Base-by-base conservation (phyloP, 1,140 invertebrate species). In the Anadara kagoshimensis region DNA sequence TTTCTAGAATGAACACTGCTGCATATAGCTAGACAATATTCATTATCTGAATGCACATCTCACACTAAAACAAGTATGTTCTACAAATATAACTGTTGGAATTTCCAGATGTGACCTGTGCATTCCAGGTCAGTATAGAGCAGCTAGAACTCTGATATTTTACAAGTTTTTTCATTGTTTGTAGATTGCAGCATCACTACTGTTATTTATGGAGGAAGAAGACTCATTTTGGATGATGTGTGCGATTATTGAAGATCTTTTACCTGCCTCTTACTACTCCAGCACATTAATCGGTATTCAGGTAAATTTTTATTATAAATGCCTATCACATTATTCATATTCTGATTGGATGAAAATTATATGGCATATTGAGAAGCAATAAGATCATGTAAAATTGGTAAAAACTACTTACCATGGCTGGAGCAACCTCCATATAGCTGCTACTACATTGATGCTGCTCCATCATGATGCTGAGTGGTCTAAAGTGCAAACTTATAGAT, bases 191-290 rank as follows among this genome's bases (percentile, higher is more conserved):
- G 97, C 97, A n/a, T 97, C 95, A 57, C 90, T 99, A 29, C 90
- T 99, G 69, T 91, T 99, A 0, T 93, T 99, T 62, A 92, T 99
- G 90, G 97, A 99, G 90, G 98, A 99, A 91, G 98, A 99, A 91
- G 97, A 99, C 91, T 93, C 96, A 61, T 99, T 99, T 91, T 99
- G 98, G 98, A 94, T 98, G 90, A 96, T 99, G 95, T 95, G 95
- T 81, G 95, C 96, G 16, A 97, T 99, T 83, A 96, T 99, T 12
- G 98, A 99, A 92, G 97, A 99, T 90, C 91, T 99, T 20, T 91
- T 99, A 69, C 98, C 98, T 65, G 96, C 97, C 66, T 98, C 97
- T 7, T 99, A 99, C 90, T 99, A 98, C 90, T 97, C 96, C 58
- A 95, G 96, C 70, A 97, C 96, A 45, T 91, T 99, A 26, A 92